Evolutionary conservation across 2,113 vertebrate genomes (phyloP).

Genomic region (Crotalus tigris): DNA sequence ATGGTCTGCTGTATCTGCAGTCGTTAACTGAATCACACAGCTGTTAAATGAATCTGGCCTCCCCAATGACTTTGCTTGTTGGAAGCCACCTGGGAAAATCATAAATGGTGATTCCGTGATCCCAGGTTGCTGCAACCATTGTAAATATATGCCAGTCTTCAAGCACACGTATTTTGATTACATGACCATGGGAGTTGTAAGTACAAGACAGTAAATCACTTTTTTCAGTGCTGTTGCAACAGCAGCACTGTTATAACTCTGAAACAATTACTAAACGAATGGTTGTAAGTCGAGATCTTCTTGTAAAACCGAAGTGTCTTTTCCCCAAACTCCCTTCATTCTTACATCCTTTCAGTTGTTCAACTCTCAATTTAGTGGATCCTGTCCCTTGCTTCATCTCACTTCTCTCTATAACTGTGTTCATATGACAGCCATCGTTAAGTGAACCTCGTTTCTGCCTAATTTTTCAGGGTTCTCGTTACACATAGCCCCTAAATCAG

Average conservation of each 20-base stretch:
- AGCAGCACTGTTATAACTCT: neutral
- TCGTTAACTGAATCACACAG: neutral
- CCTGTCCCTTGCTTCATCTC: neutral
- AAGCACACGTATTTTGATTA: neutral
- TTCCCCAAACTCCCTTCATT: neutral
- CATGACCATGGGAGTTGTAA: neutral
- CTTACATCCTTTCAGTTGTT: neutral
- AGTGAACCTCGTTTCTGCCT: neutral
- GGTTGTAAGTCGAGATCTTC: neutral
- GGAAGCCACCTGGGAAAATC: neutral
- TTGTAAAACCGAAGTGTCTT: neutral
- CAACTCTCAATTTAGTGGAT: neutral
- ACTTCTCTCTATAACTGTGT: neutral
- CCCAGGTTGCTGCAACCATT: neutral
- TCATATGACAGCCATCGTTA: neutral
- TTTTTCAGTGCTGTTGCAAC: neutral
- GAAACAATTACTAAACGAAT: neutral
- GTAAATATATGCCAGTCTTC: neutral
- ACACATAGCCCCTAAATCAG: neutral
- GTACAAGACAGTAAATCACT: neutral
- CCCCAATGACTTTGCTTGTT: neutral
- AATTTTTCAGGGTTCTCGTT: neutral
- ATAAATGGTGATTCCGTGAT: neutral
- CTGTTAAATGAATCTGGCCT: neutral
- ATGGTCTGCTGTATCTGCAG: neutral